Conservation (phyloP, 2,797 vertebrate species). For the Pteronotus mesoamericanus region DNA sequence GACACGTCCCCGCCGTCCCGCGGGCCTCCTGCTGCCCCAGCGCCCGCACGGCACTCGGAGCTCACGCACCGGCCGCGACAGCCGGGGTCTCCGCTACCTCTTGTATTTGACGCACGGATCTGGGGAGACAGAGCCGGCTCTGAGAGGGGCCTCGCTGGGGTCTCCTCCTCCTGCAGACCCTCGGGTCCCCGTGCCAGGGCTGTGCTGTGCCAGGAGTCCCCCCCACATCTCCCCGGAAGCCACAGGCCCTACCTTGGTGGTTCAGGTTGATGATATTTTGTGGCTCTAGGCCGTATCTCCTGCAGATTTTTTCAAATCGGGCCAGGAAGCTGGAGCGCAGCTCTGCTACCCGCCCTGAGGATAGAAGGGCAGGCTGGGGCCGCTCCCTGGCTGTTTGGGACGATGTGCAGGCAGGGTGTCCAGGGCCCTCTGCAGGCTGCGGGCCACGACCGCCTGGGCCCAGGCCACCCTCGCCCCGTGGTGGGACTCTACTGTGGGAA, state of each 20-base stretch:
- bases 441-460: not conserved
- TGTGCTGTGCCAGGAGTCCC: too few relatives aligned
- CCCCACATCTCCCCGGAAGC: not conserved
- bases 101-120: not conserved
- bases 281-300: not conserved
- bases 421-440: not conserved
- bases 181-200: not conserved
- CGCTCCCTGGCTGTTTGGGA: accelerated
- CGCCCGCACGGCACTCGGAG: accelerated
- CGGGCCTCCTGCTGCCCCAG: not conserved
- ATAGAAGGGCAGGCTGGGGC: not conserved
- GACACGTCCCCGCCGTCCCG: accelerated
- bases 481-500: not conserved
- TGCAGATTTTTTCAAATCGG: not conserved
- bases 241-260: accelerated
- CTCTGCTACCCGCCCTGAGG: not conserved
- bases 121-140: not conserved
- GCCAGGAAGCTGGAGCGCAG: not conserved
- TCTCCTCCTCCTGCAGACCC: not conserved
- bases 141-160: not conserved
- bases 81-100: not conserved
- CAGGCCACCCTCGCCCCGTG: accelerated
- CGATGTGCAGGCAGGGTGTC: not conserved
- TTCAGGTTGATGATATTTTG: not conserved
- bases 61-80: not conserved